Evolutionary conservation across 2,113 vertebrate genomes (phyloP).

Genomic region (Catharus fuscescens): DNA sequence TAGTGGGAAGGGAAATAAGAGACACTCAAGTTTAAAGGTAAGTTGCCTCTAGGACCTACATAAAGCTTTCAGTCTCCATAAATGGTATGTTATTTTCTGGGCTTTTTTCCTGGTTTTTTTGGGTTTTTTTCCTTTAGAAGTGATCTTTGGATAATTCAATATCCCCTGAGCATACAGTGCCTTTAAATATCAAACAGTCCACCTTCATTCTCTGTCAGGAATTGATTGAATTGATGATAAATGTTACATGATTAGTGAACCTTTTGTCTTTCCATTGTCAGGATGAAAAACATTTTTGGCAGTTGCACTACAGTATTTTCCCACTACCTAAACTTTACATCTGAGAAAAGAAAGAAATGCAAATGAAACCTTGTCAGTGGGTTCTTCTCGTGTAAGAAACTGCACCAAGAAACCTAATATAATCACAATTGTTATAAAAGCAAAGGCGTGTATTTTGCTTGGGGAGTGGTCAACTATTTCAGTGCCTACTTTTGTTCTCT

Average conservation of each 20-base stretch:
- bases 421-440: neutral
- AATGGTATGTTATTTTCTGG: neutral
- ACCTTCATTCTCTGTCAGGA: neutral
- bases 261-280: neutral
- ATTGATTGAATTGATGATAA: neutral
- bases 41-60: neutral
- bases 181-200: slow-evolving; percentile 15
- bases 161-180: neutral
- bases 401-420: neutral
- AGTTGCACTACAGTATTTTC: neutral
- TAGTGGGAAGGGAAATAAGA: neutral
- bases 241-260: neutral
- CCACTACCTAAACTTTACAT: neutral
- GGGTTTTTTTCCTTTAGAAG: neutral
- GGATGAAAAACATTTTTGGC: neutral
- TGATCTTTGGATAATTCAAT: neutral
- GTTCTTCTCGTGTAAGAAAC: neutral
- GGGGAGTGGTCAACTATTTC: neutral
- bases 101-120: neutral
- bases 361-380: neutral
- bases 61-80: neutral
- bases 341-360: neutral
- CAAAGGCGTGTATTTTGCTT: neutral
- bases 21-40: neutral
- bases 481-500: neutral